Conservation (phyloP, 2,113 vertebrate species). For the Formicarius rufipectus region DNA sequence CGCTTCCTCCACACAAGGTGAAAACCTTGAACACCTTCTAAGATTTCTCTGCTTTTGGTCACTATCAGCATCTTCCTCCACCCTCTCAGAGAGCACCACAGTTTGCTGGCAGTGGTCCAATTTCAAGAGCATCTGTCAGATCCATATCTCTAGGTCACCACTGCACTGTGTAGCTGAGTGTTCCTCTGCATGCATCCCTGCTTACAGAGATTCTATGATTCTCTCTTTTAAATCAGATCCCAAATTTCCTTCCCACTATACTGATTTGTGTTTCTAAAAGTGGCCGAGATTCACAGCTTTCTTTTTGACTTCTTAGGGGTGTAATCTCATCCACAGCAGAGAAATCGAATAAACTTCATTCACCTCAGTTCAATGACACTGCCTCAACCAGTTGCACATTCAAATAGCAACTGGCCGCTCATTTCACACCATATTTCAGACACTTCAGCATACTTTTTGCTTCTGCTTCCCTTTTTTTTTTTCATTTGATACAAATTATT, state of each 20-base stretch:
- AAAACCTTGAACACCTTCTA: background rate
- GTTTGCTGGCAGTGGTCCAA: background rate
- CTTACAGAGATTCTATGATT: background rate
- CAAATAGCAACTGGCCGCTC: background rate
- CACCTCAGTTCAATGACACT: background rate
- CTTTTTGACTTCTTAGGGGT: background rate
- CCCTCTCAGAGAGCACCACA: background rate
- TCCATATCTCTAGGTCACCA: background rate
- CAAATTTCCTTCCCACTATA: background rate
- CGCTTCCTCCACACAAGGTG: rapidly evolving
- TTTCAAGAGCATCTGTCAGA: background rate
- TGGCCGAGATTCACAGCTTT: background rate
- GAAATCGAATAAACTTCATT: background rate
- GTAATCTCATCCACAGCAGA: background rate
- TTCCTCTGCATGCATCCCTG: background rate
- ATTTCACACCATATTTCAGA: background rate
- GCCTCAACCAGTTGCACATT: background rate
- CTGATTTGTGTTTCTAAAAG: background rate
- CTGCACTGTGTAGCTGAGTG: rapidly evolving
- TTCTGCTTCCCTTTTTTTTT: background rate
- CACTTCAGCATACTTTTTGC: background rate
- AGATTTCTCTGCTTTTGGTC: background rate
- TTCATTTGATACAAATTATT: background rate
- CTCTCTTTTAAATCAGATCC: background rate
- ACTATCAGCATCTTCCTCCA: background rate